phyloP scores from a whole-genome alignment of 2,888 invertebrate genomes.

The Drosophila maculinotata region DNA sequence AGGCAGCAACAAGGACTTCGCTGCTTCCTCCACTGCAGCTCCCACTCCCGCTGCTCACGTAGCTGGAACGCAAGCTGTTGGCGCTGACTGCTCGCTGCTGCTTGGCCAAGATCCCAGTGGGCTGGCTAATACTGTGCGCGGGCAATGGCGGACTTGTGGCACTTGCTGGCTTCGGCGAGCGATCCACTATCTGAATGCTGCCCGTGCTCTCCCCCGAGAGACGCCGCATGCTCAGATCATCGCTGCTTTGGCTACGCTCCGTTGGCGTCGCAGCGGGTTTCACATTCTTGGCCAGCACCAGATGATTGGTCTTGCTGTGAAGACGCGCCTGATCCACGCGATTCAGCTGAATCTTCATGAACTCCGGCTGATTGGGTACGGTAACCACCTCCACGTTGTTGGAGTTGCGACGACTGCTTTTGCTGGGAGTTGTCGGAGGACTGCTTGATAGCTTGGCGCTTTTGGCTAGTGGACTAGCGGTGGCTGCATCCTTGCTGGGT shows the following conservation, averaged over 20 bases:
- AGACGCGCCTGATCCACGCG: conserved; percentile 88
- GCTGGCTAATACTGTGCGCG: conserved; percentile 48
- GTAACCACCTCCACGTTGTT: conserved; percentile 56
- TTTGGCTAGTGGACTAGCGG: conserved; percentile 54
- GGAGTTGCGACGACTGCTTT: conserved; percentile 69
- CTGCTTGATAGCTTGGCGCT: conserved; percentile 50
- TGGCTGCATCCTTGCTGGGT: conserved; percentile 42
- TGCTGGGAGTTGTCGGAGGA: conserved; percentile 58
- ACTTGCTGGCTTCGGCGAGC: conserved; percentile 67
- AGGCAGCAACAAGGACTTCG: conserved; percentile 47
- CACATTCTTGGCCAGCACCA: conserved; percentile 88
- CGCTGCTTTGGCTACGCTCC: conserved; percentile 73
- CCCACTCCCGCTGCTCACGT: conserved; percentile 47
- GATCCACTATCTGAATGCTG: conserved; percentile 58
- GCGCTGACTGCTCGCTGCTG: conserved; percentile 68
- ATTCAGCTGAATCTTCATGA: conserved; percentile 89
- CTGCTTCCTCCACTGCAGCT: conserved; percentile 44
- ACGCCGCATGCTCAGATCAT: conserved; percentile 82
- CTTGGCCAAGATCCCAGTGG: conserved; percentile 60
- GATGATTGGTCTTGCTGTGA: conserved; percentile 86
- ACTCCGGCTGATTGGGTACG: conserved; percentile 88
- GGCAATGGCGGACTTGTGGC: conserved; percentile 19
- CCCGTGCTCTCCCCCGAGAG: conserved; percentile 85
- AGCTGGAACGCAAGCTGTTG: conserved; percentile 58
- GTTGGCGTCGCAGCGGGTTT: conserved; percentile 53